Evolutionary conservation across 1,140 invertebrate species (phyloP).

Genomic region (Mylabris phalerata): DNA sequence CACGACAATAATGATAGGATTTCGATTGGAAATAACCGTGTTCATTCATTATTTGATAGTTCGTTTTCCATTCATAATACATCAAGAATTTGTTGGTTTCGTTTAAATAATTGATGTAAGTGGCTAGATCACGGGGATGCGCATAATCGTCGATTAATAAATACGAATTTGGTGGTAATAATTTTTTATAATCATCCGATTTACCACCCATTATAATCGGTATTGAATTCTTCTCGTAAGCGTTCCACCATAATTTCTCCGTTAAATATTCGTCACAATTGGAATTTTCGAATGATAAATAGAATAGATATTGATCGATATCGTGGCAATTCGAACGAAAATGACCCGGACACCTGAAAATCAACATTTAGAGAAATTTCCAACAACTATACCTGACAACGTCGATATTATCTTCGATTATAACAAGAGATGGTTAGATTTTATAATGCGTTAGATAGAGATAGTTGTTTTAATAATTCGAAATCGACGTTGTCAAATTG

Average conservation of each 20-base stretch:
- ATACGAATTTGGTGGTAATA: slow-evolving; percentile 59
- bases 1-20: slow-evolving; percentile 70
- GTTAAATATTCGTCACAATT: slow-evolving; percentile 65
- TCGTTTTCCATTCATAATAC: slow-evolving; percentile 63
- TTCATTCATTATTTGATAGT: slow-evolving; percentile 62
- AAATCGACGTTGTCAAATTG: no score
- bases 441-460: no score
- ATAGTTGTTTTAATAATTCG: no score
- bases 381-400: background rate
- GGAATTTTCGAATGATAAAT: slow-evolving; percentile 69
- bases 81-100: slow-evolving; percentile 49
- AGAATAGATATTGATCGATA: slow-evolving; percentile 61
- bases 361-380: background rate
- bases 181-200: slow-evolving; percentile 44
- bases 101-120: slow-evolving; percentile 54
- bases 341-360: slow-evolving; percentile 55
- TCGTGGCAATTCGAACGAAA: slow-evolving; percentile 50
- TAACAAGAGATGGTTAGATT: no score
- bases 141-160: slow-evolving; percentile 70
- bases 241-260: slow-evolving; percentile 63
- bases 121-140: slow-evolving; percentile 52
- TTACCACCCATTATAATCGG: slow-evolving; percentile 63
- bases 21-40: slow-evolving; percentile 61
- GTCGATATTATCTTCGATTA: no score
- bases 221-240: slow-evolving; percentile 55